phyloP scores from a whole-genome alignment of 2,113 vertebrate species.

The Indicator indicator region DNA sequence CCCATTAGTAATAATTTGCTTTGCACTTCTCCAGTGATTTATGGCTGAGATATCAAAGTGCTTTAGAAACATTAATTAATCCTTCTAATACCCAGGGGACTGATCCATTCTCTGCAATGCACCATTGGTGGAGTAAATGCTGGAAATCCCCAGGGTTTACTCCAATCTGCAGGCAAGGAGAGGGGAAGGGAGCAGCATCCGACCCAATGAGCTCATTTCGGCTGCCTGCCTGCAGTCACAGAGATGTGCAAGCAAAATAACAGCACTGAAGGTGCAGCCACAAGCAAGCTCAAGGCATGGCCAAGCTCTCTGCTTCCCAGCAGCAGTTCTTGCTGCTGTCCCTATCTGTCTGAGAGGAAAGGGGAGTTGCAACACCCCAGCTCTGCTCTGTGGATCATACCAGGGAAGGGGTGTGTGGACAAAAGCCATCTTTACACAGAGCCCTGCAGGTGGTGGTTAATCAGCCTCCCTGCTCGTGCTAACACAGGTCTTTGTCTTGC shows the following conservation, averaged over 20 bases:
- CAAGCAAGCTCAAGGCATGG: background rate
- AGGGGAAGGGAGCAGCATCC: background rate
- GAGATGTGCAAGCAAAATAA: conserved; percentile 15
- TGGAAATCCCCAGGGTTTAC: conserved; percentile 36
- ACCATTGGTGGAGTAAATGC: conserved; percentile 36
- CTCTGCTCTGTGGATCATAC: background rate
- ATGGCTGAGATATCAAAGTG: conserved; percentile 64
- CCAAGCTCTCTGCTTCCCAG: background rate
- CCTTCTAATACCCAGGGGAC: conserved; percentile 55
- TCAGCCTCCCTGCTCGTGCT: background rate
- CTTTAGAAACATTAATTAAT: conserved; percentile 71
- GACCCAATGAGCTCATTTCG: background rate
- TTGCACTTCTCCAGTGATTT: conserved; percentile 67
- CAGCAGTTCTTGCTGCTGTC: background rate
- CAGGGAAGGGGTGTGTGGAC: background rate
- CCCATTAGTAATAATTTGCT: conserved; percentile 71
- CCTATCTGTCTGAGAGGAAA: fast-evolving
- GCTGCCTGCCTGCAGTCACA: conserved; percentile 7
- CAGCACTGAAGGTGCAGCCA: background rate
- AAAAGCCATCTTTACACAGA: background rate
- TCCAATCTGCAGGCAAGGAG: background rate
- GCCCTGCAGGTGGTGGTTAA: background rate
- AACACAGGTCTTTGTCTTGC: background rate
- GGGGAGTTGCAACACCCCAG: background rate
- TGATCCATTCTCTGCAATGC: conserved; percentile 37